phyloP scores from a whole-genome alignment of 2,113 vertebrate species.

The Siniperca chuatsi region DNA sequence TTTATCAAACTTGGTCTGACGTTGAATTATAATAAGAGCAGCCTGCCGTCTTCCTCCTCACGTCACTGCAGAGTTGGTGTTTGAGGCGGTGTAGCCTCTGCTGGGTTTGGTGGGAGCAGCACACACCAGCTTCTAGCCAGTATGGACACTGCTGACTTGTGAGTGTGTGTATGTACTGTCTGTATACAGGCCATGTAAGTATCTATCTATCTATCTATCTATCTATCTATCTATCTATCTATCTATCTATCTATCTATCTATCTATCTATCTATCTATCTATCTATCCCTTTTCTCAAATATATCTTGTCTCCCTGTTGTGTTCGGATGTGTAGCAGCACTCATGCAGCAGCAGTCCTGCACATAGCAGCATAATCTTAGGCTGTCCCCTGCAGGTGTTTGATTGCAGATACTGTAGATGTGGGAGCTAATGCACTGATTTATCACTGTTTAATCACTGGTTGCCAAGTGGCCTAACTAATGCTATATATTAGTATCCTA shows the following conservation, averaged over 20 bases:
- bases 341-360: constrained; percentile 37
- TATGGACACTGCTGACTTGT: constrained; percentile 30
- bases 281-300: neutral
- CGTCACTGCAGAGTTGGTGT: constrained; percentile 82
- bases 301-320: constrained; percentile 4
- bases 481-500: constrained; percentile 30
- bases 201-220: constrained; percentile 18
- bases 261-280: constrained; percentile 18
- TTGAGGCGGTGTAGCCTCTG: constrained; percentile 60
- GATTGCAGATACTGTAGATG: constrained; percentile 47
- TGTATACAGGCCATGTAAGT: neutral
- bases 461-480: constrained; percentile 45
- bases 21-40: constrained; percentile 87
- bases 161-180: neutral
- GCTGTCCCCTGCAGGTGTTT: constrained; percentile 72
- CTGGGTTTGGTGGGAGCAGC: constrained; percentile 40
- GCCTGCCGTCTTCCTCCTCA: constrained; percentile 72
- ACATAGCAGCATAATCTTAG: constrained; percentile 50
- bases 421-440: constrained; percentile 35
- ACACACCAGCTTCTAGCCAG: constrained; percentile 6
- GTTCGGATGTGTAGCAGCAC: constrained; percentile 25
- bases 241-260: constrained; percentile 18
- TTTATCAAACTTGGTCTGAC: constrained; percentile 94
- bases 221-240: constrained; percentile 20
- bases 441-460: constrained; percentile 61